Base-by-base conservation (phyloP, 2,888 invertebrate species). In the Hypercompe scribonia region DNA sequence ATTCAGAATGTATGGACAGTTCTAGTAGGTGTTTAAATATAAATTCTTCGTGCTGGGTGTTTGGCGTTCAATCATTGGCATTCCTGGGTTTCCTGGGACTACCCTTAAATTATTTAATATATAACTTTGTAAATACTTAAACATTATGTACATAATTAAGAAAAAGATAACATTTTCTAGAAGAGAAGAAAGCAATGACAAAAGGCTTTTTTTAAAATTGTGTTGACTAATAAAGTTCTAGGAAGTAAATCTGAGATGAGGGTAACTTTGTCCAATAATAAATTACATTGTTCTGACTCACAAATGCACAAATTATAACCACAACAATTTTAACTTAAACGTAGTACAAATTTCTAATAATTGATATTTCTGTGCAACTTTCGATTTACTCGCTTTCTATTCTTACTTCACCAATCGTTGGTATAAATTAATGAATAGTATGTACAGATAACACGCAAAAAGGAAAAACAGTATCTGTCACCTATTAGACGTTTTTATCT, bases 401-500 rank as follows among this genome's bases (percentile, higher is more conserved):
- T n/a, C 28, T 13, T 1, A 28, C 28, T 28, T 28, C n/a, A 15
- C 15, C 4, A 28, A 58, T 28, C 15, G 15, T 28, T 28, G 28
- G 15, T 58, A 15, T 28, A 28, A 28, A 58, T n/a, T 8, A 54
- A 24, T 54, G n/a, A 54, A 54, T 54, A 54, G 24, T 50, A 24
- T 54, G 24, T 54, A 54, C 24, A 4, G n/a, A 10, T 54, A 54
- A 54, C 1, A 50, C 50, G 50, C 21, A 50, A 50, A 50, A 8
- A 50, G 50, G 24, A 50, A 18, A 50, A 50, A 39, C 8, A 50
- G 24, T 46, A 50, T 28, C 10, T 58, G 36, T 68, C 58, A 21
- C n/a, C 58, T 58, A 28, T 58, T 68, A 54, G 8, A 69, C 15
- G 80, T 85, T 86, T 85, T 88, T 87, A 88, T 80, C 84, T 86